Base-by-base conservation (phyloP, 2,888 invertebrate genomes). In the Oligia latruncula region DNA sequence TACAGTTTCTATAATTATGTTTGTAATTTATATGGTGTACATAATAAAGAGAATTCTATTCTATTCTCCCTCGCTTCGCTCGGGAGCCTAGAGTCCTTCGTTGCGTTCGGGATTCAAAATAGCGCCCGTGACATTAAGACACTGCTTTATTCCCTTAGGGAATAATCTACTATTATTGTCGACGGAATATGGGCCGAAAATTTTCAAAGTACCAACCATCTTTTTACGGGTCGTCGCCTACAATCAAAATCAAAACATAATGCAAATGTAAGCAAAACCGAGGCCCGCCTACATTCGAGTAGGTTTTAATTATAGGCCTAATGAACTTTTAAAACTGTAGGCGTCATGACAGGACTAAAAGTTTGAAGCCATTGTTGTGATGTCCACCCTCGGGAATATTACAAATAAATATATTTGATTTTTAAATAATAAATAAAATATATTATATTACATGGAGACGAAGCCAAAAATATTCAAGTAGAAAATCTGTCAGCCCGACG, bases 281-380 rank as follows among this genome's bases (percentile, higher is more conserved):
- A 23, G 13, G 5, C 13, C 71, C 65, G 73, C 80, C 79, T 67
- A 68, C 71, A n/a, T 62, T 74, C 9, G 40, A 79, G 13, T 9
- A 64, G 62, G 13, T 46, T 85, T 81, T 71, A 71, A 85, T 84
- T 71, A 83, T 20, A 73, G 40, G 9, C 71, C 6, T 73, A 80
- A 83, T 84, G 65, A 84, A 71, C 2, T 55, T 84, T 76, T 74
- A 17, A 65, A 76, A 8, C 13, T 23, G 85, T 81, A 77, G 83
- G 83, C 85, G 85, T 64, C 35, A n/a, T 74, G 86, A 81, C 58
- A 35, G 46, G 66, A 20, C 65, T 15, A 68, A 85, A 76, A 66
- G 46, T 66, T 55, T 60, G 46, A 4, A 6, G 46, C 43, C 85
- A 71, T 81, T 80, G 70, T 85, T 70, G 2, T 49, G 15, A 40